These are phyloP conservation scores for Aldrovandia affinis DNA, from an alignment of 2,797 vertebrate genomes.

Conservation along the genomic window DNA sequence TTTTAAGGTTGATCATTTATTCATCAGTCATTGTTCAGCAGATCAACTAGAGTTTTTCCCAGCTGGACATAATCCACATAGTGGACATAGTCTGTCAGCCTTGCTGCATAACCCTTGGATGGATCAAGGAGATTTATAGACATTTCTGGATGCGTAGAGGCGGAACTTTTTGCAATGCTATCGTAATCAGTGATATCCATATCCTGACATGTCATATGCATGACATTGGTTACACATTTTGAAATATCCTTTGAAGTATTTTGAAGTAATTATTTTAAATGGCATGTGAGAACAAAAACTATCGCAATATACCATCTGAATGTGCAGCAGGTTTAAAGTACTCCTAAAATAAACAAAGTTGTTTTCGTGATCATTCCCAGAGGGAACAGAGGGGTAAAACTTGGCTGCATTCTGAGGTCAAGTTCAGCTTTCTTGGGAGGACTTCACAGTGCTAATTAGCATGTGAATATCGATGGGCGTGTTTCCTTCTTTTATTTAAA, in stretches of 20 bases:
- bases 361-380: constrained; percentile 11
- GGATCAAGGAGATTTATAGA: background rate
- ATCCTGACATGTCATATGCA: background rate
- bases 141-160: background rate
- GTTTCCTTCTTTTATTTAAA: constrained; percentile 33
- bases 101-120: background rate
- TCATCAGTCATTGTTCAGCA: constrained; percentile 26
- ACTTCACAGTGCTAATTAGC: constrained; percentile 39
- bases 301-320: background rate
- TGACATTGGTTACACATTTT: background rate
- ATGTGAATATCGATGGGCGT: constrained; percentile 44
- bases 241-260: background rate
- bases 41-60: constrained; percentile 1
- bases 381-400: constrained; percentile 20
- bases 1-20: constrained; percentile 3
- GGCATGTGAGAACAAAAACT: too few species aligned
- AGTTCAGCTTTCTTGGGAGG: constrained; percentile 7
- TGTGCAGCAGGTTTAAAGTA: background rate
- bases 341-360: constrained; percentile 17
- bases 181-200: background rate
- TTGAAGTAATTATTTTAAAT: too few species aligned
- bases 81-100: background rate
- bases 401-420: constrained; percentile 22
- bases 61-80: background rate
- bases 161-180: background rate